Percentiles rank a stretch among this genome's conserved stretches.
Conservation (phyloP, 1,140 invertebrate species). For the Vanessa atalanta region DNA sequence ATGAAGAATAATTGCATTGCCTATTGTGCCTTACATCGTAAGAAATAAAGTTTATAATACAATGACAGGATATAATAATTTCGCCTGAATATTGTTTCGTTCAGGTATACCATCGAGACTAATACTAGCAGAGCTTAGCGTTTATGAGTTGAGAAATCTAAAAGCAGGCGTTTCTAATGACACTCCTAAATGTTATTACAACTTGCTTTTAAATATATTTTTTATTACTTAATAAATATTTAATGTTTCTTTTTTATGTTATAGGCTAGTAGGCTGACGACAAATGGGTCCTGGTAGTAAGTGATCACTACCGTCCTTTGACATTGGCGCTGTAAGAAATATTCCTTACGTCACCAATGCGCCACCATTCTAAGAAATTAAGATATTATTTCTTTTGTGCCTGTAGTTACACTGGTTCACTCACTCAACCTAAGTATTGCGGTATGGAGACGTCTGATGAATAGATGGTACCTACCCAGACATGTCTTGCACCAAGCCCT, state of each 20-base stretch:
- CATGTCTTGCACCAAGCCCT: no score
- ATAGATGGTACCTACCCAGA: no score
- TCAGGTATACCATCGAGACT: constrained; percentile 37
- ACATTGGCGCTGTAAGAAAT: no score
- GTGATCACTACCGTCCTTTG: no score
- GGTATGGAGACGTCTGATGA: no score
- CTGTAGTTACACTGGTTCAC: no score
- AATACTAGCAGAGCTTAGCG: constrained; percentile 34
- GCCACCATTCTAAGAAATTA: no score
- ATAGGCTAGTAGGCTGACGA: neutral
- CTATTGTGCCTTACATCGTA: neutral
- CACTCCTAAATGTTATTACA: constrained; percentile 23
- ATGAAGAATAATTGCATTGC: neutral
- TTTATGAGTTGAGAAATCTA: constrained; percentile 35
- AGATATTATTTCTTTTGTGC: no score
- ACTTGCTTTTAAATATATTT: neutral
- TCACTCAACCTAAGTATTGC: no score
- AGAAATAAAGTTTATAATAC: constrained; percentile 9
- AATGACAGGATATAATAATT: constrained; percentile 17
- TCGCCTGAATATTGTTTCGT: constrained; percentile 30
- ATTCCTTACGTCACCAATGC: no score
- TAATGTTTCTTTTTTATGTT: neutral
- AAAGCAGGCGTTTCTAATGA: constrained; percentile 25
- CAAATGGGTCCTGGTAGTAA: no score
- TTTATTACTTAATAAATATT: neutral